Base-by-base conservation (phyloP, 1,140 invertebrate genomes). In the Apis mellifera region DNA sequence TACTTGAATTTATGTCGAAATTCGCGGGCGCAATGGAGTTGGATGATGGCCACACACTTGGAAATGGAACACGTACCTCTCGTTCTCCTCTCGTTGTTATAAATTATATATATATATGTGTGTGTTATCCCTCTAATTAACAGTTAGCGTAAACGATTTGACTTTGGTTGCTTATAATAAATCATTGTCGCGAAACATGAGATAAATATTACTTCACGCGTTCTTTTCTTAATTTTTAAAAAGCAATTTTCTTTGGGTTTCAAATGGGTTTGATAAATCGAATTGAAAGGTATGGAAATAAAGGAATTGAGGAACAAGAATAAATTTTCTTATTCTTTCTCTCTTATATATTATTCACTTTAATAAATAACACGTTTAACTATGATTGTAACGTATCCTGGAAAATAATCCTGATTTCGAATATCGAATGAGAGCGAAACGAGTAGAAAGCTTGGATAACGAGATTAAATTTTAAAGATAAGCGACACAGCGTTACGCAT, bases 91-190 rank as follows among this genome's bases (percentile, higher is more conserved):
- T n/a, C n/a, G 32, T 82, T 55, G 79, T 76, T 82, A 55, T 68
- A 52, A 75, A 82, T 76, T 82, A 65, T 66, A 76, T 42, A 66
- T 15, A 64, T 5, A 42, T 82, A 65, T 66, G 69, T 42, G 59
- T 15, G 79, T 15, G 72, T 48, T 68, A 15, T 15, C 79, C n/a
- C 64, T 75, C 62, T 82, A 82, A 82, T 82, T 82, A 82, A 82
- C 72, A 82, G 79, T 82, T 60, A 9, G 55, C 48, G 48, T 23
- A 50, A 55, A 55, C 13, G 11, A 73, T 60, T 70, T 55, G 70
- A 74, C 70, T 65, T 74, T 57, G n/a, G 15, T 60, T 55, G 59
- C 59, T 73, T 64, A 42, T 60, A 65, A 48, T 48, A 17, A 55
- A 48, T 78, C 21, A 19, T 57, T 64, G 5, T 11, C 1, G 23